Evolutionary conservation across 2,888 invertebrate species (phyloP), one percentile per base, ranked within the genome.

Genomic region (Drosophila melanosoma): DNA sequence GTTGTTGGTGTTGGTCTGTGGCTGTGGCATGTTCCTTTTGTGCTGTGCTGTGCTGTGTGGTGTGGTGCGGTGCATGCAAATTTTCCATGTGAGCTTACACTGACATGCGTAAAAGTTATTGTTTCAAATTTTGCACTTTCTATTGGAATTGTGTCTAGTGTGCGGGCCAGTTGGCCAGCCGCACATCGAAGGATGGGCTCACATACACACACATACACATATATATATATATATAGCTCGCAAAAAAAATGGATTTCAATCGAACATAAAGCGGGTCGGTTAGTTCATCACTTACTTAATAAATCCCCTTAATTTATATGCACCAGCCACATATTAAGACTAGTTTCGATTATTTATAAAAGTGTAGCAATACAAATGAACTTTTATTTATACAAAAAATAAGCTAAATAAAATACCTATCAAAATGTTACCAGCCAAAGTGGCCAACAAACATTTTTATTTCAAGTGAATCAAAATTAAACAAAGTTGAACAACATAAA

Each of bases 31-130:
- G 20, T 53, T 36, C 29, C 36, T 72, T 64, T 58, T 69, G 35
- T 54, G 56, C 42, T 60, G 42, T 68, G 45, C 38, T 45, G 15
- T 38, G 63, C 69, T 6, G 36, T 36, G 61, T 54, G 29, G n/a
- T 26, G 3, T 4, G 3, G 42, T 69, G 53, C 42, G 53, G 11
- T 38, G 65, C 70, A 77, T 83, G 87, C 74, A 88, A 89, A 84
- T 86, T 86, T 86, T 86, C 71, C 69, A 83, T 83, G 69, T 59
- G 83, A 86, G 87, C 68, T 86, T 83, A 67, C 89, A 86, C 87
- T 89, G 87, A 77, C 85, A 79, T 84, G 85, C 87, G 85, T 81
- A 69, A 89, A 85, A 89, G 85, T 85, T 85, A 85, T 89, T 85
- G 89, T 89, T 85, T 87, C 76, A 84, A 79, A 82, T 85, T 84